These are phyloP conservation scores for Drosophila atroscutellata DNA, from an alignment of 2,888 invertebrate species.

Conservation along the genomic window DNA sequence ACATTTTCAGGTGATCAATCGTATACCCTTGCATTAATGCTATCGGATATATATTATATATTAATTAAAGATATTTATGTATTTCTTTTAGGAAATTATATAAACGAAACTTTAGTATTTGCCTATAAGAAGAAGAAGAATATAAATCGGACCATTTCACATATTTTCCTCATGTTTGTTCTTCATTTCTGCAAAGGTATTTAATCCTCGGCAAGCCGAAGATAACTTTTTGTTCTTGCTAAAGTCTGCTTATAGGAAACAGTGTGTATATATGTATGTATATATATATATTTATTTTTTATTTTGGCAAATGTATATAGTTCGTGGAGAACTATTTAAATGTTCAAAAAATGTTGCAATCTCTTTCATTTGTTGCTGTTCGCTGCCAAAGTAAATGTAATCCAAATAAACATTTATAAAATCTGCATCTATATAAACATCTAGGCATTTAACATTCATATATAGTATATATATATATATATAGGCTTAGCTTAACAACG, in stretches of 20 bases:
- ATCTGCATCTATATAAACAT: conserved; percentile 43
- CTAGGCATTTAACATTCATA: conserved; percentile 40
- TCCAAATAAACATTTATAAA: conserved; percentile 56
- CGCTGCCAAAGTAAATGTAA: conserved; percentile 43
- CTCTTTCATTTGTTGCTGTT: conserved; percentile 10
- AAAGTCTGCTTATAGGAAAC: conserved; percentile 40
- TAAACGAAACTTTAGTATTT: background rate
- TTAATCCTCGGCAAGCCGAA: conserved; percentile 2
- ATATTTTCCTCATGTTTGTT: background rate
- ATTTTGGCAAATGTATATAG: conserved; percentile 36
- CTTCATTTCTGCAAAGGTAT: conserved; percentile 16
- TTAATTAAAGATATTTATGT: background rate
- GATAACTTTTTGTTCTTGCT: background rate
- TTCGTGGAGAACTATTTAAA: conserved; percentile 23
- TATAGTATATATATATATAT: conserved; percentile 16
- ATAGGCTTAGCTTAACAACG: conserved; percentile 16
- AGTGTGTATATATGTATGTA: conserved; percentile 4
- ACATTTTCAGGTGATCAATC: conserved; percentile 35
- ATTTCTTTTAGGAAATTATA: background rate
- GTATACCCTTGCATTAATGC: conserved; percentile 15
- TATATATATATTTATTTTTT: background rate
- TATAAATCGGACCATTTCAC: background rate
- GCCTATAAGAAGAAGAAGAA: background rate
- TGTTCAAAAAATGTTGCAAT: conserved; percentile 39
- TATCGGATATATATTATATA: background rate